Evolutionary conservation across 2,888 invertebrate genomes (phyloP).

Genomic region (Augochlorella aurata): DNA sequence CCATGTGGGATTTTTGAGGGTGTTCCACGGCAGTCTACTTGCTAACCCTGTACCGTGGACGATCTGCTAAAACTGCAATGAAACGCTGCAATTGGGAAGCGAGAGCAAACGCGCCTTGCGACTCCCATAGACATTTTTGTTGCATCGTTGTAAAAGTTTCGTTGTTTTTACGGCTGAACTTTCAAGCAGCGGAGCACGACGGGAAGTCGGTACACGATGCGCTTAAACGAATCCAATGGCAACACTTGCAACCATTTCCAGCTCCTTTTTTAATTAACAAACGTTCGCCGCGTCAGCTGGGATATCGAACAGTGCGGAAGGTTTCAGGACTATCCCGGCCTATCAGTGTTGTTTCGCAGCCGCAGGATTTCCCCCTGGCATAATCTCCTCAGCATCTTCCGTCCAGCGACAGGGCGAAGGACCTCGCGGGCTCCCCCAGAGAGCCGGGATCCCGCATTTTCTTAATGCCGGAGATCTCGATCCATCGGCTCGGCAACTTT

Average conservation of each 20-base stretch:
- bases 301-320: not conserved
- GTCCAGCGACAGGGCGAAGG: conserved; percentile 60
- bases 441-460: conserved; percentile 64
- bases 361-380: conserved; percentile 30
- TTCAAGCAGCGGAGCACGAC: not conserved
- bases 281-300: not conserved
- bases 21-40: too few species aligned
- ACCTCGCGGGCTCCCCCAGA: conserved; percentile 57
- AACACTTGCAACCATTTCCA: not conserved
- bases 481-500: conserved; percentile 58
- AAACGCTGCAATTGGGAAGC: not conserved
- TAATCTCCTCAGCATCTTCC: conserved; percentile 50
- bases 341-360: conserved; percentile 34
- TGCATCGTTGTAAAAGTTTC: not conserved
- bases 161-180: not conserved
- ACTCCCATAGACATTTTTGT: not conserved
- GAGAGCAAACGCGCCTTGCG: not conserved
- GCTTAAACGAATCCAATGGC: not conserved
- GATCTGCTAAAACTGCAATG: not conserved
- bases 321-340: not conserved
- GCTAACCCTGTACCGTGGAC: too few species aligned
- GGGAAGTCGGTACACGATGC: not conserved
- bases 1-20: too few species aligned
- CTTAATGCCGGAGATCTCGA: conserved; percentile 70
- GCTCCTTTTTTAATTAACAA: too few species aligned